phyloP scores from a whole-genome alignment of 2,797 vertebrate genomes.

The Poecilia gillii region DNA sequence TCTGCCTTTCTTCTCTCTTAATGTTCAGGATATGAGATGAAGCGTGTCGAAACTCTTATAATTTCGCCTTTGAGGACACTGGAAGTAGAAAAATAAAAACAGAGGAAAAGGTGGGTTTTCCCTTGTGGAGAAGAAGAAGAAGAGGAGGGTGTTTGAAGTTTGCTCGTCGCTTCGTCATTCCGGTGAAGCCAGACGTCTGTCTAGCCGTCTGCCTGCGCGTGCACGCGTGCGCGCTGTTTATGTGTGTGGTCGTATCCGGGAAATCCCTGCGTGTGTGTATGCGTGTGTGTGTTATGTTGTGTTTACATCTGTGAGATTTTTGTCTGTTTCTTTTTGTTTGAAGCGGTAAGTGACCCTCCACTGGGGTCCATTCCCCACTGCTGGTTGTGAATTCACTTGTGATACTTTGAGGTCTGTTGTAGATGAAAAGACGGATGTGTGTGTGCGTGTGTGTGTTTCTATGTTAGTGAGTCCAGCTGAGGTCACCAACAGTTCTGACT shows the following conservation, averaged over 20 bases:
- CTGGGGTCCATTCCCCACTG: conserved; percentile 3
- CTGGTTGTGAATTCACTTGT: conserved; percentile 8
- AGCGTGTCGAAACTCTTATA: neutral
- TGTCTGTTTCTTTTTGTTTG: neutral
- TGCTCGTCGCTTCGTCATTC: conserved; percentile 62
- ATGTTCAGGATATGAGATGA: neutral
- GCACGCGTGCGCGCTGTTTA: neutral
- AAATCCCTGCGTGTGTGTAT: conserved; percentile 41
- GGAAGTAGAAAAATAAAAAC: neutral
- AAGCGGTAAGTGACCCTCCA: neutral
- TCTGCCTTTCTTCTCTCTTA: neutral
- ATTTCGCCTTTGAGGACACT: neutral
- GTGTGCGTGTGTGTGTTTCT: conserved; percentile 18
- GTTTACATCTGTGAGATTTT: neutral
- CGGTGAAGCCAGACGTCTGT: conserved; percentile 68
- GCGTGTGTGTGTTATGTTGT: neutral
- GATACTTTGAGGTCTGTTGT: conserved; percentile 17
- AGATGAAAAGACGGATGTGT: conserved; percentile 20
- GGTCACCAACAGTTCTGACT: conserved; percentile 31
- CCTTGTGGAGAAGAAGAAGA: neutral
- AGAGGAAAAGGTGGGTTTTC: neutral
- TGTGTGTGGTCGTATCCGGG: conserved; percentile 51
- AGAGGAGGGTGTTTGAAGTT: conserved; percentile 40
- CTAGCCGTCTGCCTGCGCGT: conserved; percentile 46
- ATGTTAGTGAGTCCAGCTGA: conserved; percentile 11